phyloP scores from a whole-genome alignment of 2,888 invertebrate species.

The Heliconius erato region DNA sequence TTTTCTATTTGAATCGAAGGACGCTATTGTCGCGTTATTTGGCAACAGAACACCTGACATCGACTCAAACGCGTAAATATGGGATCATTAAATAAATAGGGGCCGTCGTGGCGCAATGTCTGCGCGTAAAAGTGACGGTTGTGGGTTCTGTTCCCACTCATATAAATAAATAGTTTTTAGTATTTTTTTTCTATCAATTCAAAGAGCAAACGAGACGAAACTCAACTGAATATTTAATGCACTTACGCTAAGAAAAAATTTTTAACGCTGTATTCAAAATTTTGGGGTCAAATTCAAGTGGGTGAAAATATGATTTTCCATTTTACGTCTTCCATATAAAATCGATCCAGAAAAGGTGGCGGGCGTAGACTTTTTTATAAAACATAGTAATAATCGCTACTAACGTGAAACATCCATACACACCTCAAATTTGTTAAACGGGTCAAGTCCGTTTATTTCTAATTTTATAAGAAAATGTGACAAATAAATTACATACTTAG shows the following conservation, averaged over 20 bases:
- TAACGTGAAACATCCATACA: neutral
- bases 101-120: neutral
- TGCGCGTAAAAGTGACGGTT: neutral
- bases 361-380: neutral
- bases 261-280: too few species aligned
- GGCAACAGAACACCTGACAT: neutral
- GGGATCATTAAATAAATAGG: neutral
- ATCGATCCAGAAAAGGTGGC: neutral
- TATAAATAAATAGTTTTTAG: too few species aligned
- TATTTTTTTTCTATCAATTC: too few species aligned
- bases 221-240: too few species aligned
- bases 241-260: too few species aligned
- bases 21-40: neutral
- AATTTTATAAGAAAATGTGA: slow-evolving; percentile 22
- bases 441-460: slow-evolving; percentile 26
- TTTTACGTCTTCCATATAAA: neutral
- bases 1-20: slow-evolving; percentile 12
- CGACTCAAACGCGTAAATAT: neutral
- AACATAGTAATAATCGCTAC: neutral
- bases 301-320: neutral
- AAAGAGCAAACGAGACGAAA: too few species aligned
- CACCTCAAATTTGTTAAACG: neutral
- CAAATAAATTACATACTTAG: slow-evolving; percentile 4
- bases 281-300: too few species aligned
- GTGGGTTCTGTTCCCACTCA: neutral